These are phyloP conservation scores for Episyrphus balteatus DNA, from an alignment of 1,140 invertebrate genomes.

Conservation along the genomic window DNA sequence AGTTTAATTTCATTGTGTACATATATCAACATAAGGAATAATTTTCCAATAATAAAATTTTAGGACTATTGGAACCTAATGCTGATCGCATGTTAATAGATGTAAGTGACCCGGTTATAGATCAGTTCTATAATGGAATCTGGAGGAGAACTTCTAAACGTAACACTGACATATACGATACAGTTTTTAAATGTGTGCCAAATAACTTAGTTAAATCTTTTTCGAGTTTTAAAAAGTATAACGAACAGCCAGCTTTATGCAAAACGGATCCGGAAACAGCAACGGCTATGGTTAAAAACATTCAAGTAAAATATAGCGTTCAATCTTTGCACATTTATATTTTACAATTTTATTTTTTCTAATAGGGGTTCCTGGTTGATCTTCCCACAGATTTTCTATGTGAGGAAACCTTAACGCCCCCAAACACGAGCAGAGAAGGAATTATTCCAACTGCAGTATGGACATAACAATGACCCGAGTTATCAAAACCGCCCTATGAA, in stretches of 20 bases:
- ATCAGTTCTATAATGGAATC: slow-evolving; percentile 67
- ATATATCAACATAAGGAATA: background rate
- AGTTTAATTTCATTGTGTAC: background rate
- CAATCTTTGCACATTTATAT: background rate
- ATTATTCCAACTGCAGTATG: slow-evolving; percentile 69
- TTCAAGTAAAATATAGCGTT: slow-evolving; percentile 44
- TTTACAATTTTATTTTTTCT: slow-evolving; percentile 13
- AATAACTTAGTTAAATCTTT: slow-evolving; percentile 67
- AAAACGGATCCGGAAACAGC: slow-evolving; percentile 57
- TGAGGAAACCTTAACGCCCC: slow-evolving; percentile 70
- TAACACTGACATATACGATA: slow-evolving; percentile 81
- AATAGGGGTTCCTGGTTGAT: slow-evolving; percentile 76
- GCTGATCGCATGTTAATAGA: slow-evolving; percentile 39
- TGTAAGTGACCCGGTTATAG: slow-evolving; percentile 61
- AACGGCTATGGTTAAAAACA: slow-evolving; percentile 53
- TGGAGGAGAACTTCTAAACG: slow-evolving; percentile 65
- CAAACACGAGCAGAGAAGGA: slow-evolving; percentile 67
- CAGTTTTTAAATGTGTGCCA: slow-evolving; percentile 79
- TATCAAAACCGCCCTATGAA: too few species aligned
- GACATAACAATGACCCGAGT: slow-evolving; percentile 46
- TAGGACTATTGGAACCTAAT: slow-evolving; percentile 40
- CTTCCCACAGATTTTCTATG: slow-evolving; percentile 77
- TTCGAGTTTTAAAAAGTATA: slow-evolving; percentile 57
- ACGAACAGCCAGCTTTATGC: slow-evolving; percentile 52
- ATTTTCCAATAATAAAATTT: too few species aligned